phyloP scores from a whole-genome alignment of 1,140 invertebrate genomes.

The Drosophila tsacasi region DNA sequence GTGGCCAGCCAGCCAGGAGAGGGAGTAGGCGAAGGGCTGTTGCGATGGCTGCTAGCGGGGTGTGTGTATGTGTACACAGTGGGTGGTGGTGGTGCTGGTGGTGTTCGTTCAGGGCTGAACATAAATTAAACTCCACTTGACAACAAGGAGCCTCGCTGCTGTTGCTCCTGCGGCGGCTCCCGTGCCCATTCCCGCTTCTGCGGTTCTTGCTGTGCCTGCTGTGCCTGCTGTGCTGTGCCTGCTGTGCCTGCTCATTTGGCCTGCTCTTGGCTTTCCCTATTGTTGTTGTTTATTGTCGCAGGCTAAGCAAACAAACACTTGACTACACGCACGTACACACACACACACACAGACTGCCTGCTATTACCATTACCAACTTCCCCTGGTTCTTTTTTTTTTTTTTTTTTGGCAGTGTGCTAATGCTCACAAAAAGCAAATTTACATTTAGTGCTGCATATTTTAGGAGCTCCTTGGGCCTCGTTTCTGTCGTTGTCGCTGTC shows the following conservation, averaged over 20 bases:
- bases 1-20: conserved; percentile 3
- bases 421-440: conserved; percentile 60
- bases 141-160: conserved; percentile 44
- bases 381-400: background rate
- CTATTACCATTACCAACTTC: conserved; percentile 5
- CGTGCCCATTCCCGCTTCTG: conserved; percentile 14
- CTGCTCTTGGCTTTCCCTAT: conserved; percentile 11
- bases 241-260: conserved; percentile 35
- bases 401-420: conserved; percentile 28
- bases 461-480: conserved; percentile 11
- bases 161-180: conserved; percentile 13
- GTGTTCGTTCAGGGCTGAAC: conserved; percentile 40
- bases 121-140: conserved; percentile 66
- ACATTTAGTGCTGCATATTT: conserved; percentile 73
- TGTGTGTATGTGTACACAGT: background rate
- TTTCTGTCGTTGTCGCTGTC: conserved; percentile 7
- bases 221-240: conserved; percentile 31
- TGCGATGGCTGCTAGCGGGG: background rate
- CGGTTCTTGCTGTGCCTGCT: conserved; percentile 22
- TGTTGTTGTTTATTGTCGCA: conserved; percentile 60
- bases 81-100: conserved; percentile 4
- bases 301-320: conserved; percentile 65
- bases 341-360: conserved; percentile 2
- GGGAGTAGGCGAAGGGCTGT: background rate
- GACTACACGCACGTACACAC: conserved; percentile 48